Base-by-base conservation (phyloP, 2,797 vertebrate species). In the Atherinosoma microstoma region DNA sequence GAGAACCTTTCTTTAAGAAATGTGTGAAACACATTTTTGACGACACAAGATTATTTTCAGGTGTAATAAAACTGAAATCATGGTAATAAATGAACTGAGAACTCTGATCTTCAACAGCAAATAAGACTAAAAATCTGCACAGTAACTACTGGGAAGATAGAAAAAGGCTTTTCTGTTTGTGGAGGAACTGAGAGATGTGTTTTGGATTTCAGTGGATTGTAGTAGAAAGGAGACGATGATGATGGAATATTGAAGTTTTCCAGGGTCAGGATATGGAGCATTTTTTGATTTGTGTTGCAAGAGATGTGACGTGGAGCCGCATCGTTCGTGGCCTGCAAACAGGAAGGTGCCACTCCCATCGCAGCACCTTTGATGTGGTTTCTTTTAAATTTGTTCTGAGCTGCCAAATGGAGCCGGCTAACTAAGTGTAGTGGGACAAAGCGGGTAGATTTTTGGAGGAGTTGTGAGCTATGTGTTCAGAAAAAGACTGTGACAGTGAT, bases 271-370 rank as follows among this genome's bases (percentile, higher is more conserved):
- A 2, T 15, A 9, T 56, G 32, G 20, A 40, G 34, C 1, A 3
- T 56, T 49, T 49, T 45, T 59, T 24, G 62, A 35, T 64, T 29
- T 51, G 11, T 57, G 30, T 75, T 34, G 34, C 8, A 35, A 35
- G 8, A 40, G 20, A n/a, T 49, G 45, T 10, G 20, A 49, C 20
- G 61, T 13, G 20, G 71, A 63, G 38, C 47, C 24, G 45, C 45
- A 10, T n/a, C 20, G 9, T 49, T 16, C 42, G 6, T n/a, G n/a
- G 54, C 64, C 73, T 53, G 40, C 47, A 45, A 67, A 77, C 77
- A 68, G 65, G 64, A 70, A 67, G 64, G 66, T 35, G 73, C 67
- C 78, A 13, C 79, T 65, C 58, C 66, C 32, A 67, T 42, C 78
- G 57, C 24, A 69, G 60, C 58, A 34, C 64, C 57, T 73, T 36